These are phyloP conservation scores for Netelia virgata DNA, from an alignment of 2,888 invertebrate genomes.

Conservation along the genomic window DNA sequence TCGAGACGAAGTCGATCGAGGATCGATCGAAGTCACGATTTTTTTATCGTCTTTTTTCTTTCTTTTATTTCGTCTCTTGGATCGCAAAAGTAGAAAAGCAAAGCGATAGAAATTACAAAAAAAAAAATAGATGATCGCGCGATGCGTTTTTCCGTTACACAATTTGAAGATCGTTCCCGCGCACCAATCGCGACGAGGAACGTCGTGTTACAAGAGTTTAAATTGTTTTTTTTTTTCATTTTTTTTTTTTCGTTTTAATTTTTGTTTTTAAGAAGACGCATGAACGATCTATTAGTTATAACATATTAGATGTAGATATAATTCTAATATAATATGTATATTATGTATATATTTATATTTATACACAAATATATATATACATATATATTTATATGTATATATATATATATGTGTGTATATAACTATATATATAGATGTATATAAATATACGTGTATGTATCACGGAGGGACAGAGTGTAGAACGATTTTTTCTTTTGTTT, in stretches of 20 bases:
- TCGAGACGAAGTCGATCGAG: neutral
- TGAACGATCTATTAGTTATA: constrained; percentile 56
- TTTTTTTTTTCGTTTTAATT: constrained; percentile 16
- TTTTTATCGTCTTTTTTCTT: neutral
- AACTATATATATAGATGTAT: constrained; percentile 22
- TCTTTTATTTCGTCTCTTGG: neutral
- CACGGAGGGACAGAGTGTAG: constrained; percentile 65
- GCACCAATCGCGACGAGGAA: constrained; percentile 25
- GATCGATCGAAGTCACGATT: neutral
- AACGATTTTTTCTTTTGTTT: constrained; percentile 41
- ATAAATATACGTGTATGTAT: constrained; percentile 48
- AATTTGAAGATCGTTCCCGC: constrained; percentile 20
- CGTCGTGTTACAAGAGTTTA: constrained; percentile 48
- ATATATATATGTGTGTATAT: constrained; percentile 52
- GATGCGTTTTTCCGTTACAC: neutral
- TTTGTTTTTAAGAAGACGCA: constrained; percentile 56
- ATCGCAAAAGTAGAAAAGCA: constrained; percentile 51
- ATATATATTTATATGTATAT: constrained; percentile 28
- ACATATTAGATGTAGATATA: constrained; percentile 56
- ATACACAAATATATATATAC: constrained; percentile 18
- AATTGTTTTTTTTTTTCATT: neutral
- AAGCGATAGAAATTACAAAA: constrained; percentile 32
- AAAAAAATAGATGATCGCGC: neutral
- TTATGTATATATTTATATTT: constrained; percentile 56
- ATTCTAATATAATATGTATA: constrained; percentile 53